Conservation (phyloP, 53 echinoderm and acorn worm species). For the Paracentrotus lividus region DNA sequence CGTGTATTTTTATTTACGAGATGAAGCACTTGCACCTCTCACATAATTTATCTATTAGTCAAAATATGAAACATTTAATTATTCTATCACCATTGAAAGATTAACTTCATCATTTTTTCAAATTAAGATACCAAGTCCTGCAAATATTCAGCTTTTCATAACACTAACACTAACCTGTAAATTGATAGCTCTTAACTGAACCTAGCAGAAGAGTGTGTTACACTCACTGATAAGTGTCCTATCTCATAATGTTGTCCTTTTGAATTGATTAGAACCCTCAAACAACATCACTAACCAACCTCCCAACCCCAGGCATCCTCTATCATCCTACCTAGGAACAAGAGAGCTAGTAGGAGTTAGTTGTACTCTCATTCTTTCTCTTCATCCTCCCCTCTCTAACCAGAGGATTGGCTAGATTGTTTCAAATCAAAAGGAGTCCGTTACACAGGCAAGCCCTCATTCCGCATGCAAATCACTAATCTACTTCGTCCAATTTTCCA, state of each 20-base stretch:
- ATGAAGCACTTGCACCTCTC: too few species aligned
- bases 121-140: too few species aligned
- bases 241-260: background rate
- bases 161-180: too few species aligned
- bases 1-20: too few species aligned
- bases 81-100: too few species aligned
- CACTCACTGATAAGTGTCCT: background rate
- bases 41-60: too few species aligned
- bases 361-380: slow-evolving; percentile 16
- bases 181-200: too few species aligned
- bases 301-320: background rate
- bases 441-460: slow-evolving; percentile 60
- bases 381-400: background rate
- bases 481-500: slow-evolving; percentile 70
- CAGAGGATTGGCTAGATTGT: slow-evolving; percentile 42
- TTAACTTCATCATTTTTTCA: too few species aligned
- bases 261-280: background rate
- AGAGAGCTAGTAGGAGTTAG: background rate
- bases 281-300: background rate
- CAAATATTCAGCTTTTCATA: too few species aligned
- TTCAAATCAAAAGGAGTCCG: slow-evolving; percentile 27
- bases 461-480: slow-evolving; percentile 67
- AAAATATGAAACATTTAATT: too few species aligned
- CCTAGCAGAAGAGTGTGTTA: background rate
- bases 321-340: background rate